phyloP scores from a whole-genome alignment of 2,797 vertebrate species.

The Aphelocoma californica region DNA sequence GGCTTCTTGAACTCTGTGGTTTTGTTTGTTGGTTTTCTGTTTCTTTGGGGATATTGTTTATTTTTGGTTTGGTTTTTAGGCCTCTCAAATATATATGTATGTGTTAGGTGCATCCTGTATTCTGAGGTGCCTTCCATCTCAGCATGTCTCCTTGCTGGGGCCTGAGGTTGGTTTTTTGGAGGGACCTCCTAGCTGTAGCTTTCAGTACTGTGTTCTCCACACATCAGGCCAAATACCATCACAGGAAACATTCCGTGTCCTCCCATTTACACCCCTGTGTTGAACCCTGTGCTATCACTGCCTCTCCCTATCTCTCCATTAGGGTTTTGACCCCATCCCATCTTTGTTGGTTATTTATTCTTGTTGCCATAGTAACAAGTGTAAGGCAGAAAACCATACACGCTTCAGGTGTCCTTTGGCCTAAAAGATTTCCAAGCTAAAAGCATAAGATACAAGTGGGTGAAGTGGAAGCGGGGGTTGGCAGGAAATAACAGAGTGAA shows the following conservation, averaged over 20 bases:
- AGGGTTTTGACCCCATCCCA: neutral
- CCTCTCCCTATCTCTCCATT: neutral
- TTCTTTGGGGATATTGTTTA: neutral
- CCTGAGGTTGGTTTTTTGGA: neutral
- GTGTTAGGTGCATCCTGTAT: neutral
- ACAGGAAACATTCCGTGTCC: neutral
- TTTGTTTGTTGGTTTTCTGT: neutral
- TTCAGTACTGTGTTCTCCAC: neutral
- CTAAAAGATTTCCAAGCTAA: neutral
- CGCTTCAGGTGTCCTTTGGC: neutral
- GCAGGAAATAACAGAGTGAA: neutral
- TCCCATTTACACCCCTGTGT: neutral
- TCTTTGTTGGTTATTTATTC: neutral
- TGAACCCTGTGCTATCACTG: accelerated
- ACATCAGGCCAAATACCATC: neutral
- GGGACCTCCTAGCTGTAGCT: neutral
- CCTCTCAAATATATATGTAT: neutral
- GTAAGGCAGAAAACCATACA: neutral
- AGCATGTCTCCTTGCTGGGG: neutral
- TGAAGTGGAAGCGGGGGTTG: neutral
- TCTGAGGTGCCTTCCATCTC: constrained; percentile 9
- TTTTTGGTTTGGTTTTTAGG: neutral
- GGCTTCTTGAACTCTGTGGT: neutral
- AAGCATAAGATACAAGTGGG: neutral
- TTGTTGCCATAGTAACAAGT: neutral